Percentiles rank a stretch among this genome's conserved stretches.
These are phyloP conservation scores for Brachypteracias leptosomus DNA, from an alignment of 2,113 vertebrate genomes.

Conservation along the genomic window DNA sequence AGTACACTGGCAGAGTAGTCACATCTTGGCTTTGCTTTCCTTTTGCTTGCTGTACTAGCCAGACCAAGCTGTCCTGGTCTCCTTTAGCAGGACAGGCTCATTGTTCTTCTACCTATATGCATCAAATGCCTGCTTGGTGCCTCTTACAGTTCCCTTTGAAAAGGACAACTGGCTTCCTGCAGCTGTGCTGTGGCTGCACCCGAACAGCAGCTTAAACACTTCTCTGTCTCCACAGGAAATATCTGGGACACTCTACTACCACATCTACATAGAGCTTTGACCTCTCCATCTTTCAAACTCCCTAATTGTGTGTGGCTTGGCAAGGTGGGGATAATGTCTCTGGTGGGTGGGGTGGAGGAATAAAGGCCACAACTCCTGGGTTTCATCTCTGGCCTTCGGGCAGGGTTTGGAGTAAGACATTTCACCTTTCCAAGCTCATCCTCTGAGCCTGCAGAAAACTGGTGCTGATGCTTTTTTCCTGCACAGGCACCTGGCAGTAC, in stretches of 20 bases:
- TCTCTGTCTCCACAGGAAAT: not conserved
- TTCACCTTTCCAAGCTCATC: not conserved
- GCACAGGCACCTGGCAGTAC: too few species aligned
- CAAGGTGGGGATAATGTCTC: not conserved
- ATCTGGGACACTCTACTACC: not conserved
- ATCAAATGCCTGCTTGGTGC: not conserved
- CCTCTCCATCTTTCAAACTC: not conserved
- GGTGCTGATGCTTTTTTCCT: not conserved
- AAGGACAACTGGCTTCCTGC: not conserved
- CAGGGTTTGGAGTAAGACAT: not conserved
- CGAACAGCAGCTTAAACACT: not conserved
- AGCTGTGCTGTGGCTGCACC: not conserved
- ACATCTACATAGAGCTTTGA: not conserved
- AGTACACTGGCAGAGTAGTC: not conserved
- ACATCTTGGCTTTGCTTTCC: not conserved
- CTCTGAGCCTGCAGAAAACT: not conserved
- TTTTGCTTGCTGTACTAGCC: not conserved
- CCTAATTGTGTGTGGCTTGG: not conserved
- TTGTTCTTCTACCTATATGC: not conserved
- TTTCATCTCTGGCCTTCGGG: not conserved
- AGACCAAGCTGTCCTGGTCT: not conserved
- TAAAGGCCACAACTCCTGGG: not conserved
- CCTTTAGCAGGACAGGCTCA: not conserved
- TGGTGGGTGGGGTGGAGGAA: accelerated
- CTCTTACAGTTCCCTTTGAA: not conserved